phyloP scores from a whole-genome alignment of 2,797 vertebrate species.

The Sebastiscus albofasciatus region DNA sequence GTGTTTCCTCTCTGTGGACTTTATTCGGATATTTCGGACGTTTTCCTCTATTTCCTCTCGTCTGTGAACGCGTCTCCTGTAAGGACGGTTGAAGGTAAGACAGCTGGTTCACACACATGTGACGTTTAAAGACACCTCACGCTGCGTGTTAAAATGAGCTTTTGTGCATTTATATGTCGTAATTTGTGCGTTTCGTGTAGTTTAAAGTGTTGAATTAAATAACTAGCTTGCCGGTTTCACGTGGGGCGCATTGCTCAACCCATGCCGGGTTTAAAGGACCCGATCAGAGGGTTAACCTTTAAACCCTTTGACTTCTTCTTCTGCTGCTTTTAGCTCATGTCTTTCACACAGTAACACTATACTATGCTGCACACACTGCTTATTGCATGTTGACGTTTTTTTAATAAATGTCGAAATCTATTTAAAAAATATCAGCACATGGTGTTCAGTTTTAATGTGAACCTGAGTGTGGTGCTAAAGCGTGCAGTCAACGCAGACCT shows the following conservation, averaged over 20 bases:
- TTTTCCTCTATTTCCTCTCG: not conserved
- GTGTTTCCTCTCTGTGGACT: conserved; percentile 21
- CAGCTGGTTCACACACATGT: not conserved
- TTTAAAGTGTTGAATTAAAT: not conserved
- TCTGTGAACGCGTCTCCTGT: no score
- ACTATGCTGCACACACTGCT: no score
- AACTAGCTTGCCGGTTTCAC: conserved; percentile 31
- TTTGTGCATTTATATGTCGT: not conserved
- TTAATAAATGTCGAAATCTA: not conserved
- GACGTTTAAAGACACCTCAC: rapidly evolving
- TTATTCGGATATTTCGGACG: conserved; percentile 21
- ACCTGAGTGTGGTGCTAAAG: not conserved
- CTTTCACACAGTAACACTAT: not conserved
- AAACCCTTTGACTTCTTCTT: no score
- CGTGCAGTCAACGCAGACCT: not conserved
- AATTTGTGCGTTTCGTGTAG: rapidly evolving
- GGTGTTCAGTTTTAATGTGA: not conserved
- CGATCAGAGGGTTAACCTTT: not conserved
- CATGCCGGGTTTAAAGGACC: conserved; percentile 61
- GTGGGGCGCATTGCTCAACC: conserved; percentile 12
- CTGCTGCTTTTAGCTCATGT: no score
- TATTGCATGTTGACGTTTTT: not conserved
- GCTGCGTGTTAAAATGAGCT: not conserved
- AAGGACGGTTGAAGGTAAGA: conserved; percentile 44
- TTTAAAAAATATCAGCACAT: not conserved